Evolutionary conservation across 2,888 invertebrate genomes (phyloP).

Genomic region (Carcina quercana): DNA sequence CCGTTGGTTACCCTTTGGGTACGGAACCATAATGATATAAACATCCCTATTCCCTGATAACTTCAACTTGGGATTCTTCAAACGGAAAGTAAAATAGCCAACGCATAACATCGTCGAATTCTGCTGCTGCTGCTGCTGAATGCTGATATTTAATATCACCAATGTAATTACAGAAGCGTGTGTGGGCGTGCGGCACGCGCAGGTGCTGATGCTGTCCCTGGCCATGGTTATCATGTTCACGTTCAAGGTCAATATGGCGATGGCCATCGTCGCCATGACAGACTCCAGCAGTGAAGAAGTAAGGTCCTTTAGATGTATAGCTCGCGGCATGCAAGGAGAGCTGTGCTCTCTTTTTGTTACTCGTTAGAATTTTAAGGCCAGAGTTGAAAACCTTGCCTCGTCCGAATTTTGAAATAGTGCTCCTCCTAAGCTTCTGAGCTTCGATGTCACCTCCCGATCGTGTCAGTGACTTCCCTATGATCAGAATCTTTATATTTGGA

Average conservation of each 20-base stretch:
- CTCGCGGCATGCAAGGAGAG: neutral
- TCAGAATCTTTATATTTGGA: no score
- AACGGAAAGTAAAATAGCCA: no score
- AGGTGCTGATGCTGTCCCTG: slow-evolving; percentile 36
- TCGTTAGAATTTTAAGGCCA: neutral
- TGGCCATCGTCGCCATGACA: slow-evolving; percentile 68
- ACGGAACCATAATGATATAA: no score
- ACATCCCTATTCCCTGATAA: no score
- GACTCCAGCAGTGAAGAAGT: slow-evolving; percentile 69
- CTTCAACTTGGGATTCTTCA: no score
- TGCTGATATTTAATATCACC: no score
- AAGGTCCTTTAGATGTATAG: slow-evolving; percentile 9
- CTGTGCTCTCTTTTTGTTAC: neutral
- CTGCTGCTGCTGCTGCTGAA: no score
- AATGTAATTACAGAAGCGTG: no score
- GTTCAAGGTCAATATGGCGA: slow-evolving; percentile 77
- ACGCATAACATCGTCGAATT: no score
- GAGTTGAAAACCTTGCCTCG: neutral
- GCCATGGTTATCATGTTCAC: slow-evolving; percentile 74
- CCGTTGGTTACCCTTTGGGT: no score
- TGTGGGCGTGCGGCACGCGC: neutral
- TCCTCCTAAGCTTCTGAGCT: neutral
- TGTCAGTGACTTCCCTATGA: neutral
- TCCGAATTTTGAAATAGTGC: neutral
- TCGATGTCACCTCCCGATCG: neutral